Evolutionary conservation across 1,140 invertebrate genomes (phyloP), one percentile per base, ranked within the genome.

Genomic region (Bombus cullumanus): DNA sequence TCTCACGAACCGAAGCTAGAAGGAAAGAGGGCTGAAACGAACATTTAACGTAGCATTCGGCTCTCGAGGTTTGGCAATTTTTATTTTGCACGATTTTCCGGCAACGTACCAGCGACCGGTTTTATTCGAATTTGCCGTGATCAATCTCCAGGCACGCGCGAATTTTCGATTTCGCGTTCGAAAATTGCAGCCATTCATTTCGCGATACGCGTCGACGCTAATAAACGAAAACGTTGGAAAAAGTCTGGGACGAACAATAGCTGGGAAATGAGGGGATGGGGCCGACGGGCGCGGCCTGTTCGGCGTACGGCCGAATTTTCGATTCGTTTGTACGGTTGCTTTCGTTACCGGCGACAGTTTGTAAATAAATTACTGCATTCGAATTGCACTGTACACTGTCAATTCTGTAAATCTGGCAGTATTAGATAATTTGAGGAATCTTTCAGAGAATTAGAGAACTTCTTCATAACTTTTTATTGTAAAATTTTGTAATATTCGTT

Each of bases 131-230:
- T 47, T 47, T 9, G 22, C 34, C 76, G 83, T 57, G 83, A 85
- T 85, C 78, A 85, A 81, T 85, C 78, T 85, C 83, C 34, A 81
- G 41, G 78, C 69, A 59, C 59, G 41, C 59, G 62, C 43, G 78
- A 81, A 85, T 74, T 78, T 85, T 85, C 83, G 83, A 85, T 85
- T 74, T 68, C 43, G n/a, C 59, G 34, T 59, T 57, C 53, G 71
- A 75, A 85, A 85, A 85, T 85, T 85, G 78, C 71, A 57, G 69
- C 83, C 83, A 85, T 85, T 81, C 83, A 81, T 85, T 85, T 81
- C 71, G 69, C 69, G 79, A 81, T 68, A 57, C 78, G 78, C 78
- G 83, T 81, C 78, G 34, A 31, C 71, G 78, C 71, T 85, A 85
- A 85, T 85, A 81, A 85, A 85, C 78, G 78, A 85, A 85, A 73